Evolutionary conservation across 2,888 invertebrate species (phyloP), one percentile per base, ranked within the genome.

Genomic region (Eupeodes luniger): DNA sequence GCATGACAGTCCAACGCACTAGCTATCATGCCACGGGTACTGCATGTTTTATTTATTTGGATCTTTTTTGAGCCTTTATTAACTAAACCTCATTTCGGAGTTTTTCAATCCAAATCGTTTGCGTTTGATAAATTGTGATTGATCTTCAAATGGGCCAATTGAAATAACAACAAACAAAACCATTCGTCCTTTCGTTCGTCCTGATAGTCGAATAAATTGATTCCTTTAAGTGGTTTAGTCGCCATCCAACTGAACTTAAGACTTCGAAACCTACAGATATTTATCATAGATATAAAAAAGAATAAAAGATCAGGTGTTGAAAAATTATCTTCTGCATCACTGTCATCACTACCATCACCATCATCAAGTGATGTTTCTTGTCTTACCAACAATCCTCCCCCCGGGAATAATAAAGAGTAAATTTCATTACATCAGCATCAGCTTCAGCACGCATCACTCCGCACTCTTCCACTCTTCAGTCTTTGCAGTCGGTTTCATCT

Each of bases 41-140:
- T 19, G 1, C 19, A 19, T 19, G 19, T 19, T 19, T 19, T 19
- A 19, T 19, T 19, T 19, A 19, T 19, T 27, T 27, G 27, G 27
- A 27, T 27, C 3, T 27, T 27, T 3, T 27, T 27, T 27, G 1
- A 27, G 2, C 27, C 3, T 27, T 3, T 27, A 3, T 27, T 27
- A 27, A 27, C 1, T 27, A 3, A 27, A 3, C 3, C 27, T 27
- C 27, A 3, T 2, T 1, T 27, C 0, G 4, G 4, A 40, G 40
- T 40, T 1, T 27, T 27, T 27, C 27, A 40, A 40, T 40, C 2
- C 3, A 40, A n/a, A 55, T 74, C 40, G 40, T 11, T 66, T 87
- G 40, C n/a, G 34, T 66, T 78, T 84, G 81, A 87, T 83, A 80
- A 84, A 88, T 84, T 84, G 81, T 88, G 87, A 88, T 88, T 84